phyloP scores from a whole-genome alignment of 2,797 vertebrate species.

The Parambassis ranga region DNA sequence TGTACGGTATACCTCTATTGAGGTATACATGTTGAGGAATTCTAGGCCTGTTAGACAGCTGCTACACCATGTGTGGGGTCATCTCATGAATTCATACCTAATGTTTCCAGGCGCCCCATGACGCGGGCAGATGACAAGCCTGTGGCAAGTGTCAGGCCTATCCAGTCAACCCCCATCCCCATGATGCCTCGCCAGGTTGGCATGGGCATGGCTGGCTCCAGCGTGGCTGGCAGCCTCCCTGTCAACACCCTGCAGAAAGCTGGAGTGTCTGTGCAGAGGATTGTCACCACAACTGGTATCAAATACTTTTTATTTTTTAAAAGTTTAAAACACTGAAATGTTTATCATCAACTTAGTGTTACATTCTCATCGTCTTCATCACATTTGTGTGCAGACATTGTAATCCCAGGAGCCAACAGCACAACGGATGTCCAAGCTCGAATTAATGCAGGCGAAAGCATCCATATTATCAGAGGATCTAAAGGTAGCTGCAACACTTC shows the following conservation, averaged over 20 bases:
- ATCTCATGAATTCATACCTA: slow-evolving; percentile 2
- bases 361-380: background rate
- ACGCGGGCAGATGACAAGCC: slow-evolving; percentile 93
- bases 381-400: slow-evolving; percentile 85
- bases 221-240: slow-evolving; percentile 87
- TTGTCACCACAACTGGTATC: slow-evolving; percentile 95
- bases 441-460: slow-evolving; percentile 95
- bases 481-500: slow-evolving; percentile 83
- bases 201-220: slow-evolving; percentile 85
- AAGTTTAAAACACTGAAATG: background rate
- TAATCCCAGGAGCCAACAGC: slow-evolving; percentile 96
- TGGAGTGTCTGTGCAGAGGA: slow-evolving; percentile 95
- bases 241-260: slow-evolving; percentile 97
- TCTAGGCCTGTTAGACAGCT: too few species aligned
- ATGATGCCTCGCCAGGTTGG: slow-evolving; percentile 97
- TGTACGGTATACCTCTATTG: too few species aligned
- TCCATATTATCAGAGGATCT: slow-evolving; percentile 96
- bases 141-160: slow-evolving; percentile 94
- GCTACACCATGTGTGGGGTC: background rate
- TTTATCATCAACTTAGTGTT: background rate
- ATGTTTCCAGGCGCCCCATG: slow-evolving; percentile 84
- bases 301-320: background rate
- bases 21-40: too few species aligned
- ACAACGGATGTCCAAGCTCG: slow-evolving; percentile 94
- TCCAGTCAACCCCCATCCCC: slow-evolving; percentile 97